phyloP scores from a whole-genome alignment of 2,113 vertebrate species.

The Garra rufa region DNA sequence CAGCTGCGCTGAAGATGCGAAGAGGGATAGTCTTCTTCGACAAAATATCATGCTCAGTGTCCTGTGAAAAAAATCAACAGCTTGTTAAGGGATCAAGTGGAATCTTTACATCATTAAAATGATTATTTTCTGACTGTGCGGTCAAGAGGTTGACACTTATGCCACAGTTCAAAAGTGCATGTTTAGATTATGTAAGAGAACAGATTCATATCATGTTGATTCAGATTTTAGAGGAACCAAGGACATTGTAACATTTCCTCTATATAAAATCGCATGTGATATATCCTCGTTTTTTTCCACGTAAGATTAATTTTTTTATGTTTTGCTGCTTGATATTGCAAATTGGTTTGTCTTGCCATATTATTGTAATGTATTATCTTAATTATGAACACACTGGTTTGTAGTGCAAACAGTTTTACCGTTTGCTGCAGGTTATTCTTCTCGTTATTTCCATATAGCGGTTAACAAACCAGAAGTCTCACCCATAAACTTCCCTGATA shows the following conservation, averaged over 20 bases:
- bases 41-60: slow-evolving; percentile 56
- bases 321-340: no score
- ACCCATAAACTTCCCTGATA: no score
- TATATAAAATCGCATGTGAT: no score
- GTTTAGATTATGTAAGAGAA: background rate
- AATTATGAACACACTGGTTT: no score
- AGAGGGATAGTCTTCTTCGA: slow-evolving; percentile 65
- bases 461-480: no score
- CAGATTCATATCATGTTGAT: background rate
- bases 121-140: background rate
- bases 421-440: no score
- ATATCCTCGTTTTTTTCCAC: no score
- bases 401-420: no score
- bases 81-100: background rate
- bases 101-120: background rate
- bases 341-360: no score
- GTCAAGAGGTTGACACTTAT: background rate
- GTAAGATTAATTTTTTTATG: no score
- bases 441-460: no score
- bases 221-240: background rate
- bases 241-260: background rate
- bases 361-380: no score
- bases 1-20: slow-evolving; percentile 72
- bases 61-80: slow-evolving; percentile 54
- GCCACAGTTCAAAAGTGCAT: background rate